These are phyloP conservation scores for Picathartes gymnocephalus DNA, from an alignment of 2,113 vertebrate species.

Conservation along the genomic window DNA sequence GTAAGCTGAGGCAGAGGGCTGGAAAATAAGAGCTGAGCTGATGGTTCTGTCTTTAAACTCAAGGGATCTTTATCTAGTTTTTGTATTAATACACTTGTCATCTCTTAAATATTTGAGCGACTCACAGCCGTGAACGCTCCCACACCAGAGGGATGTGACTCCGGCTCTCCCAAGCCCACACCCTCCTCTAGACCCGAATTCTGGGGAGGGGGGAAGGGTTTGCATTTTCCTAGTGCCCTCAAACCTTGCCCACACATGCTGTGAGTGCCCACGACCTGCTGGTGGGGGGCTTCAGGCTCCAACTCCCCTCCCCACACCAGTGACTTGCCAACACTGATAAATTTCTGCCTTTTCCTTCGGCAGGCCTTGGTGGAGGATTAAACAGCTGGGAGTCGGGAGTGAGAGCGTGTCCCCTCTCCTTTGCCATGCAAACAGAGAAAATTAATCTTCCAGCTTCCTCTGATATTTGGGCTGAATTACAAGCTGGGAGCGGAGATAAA, in stretches of 20 bases:
- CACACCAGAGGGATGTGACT: background rate
- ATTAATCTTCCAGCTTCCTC: conserved; percentile 70
- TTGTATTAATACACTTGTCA: conserved; percentile 30
- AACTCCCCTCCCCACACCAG: background rate
- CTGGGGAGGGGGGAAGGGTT: background rate
- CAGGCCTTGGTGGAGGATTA: conserved; percentile 23
- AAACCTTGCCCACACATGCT: rapidly evolving
- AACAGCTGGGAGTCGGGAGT: conserved; percentile 49
- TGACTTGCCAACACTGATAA: background rate
- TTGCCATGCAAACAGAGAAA: conserved; percentile 69
- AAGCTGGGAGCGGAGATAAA: conserved; percentile 74
- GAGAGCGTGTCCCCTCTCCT: conserved; percentile 13
- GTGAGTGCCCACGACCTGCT: background rate
- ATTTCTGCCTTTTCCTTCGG: background rate
- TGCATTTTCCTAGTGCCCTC: background rate
- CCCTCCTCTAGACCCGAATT: background rate
- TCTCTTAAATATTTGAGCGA: conserved; percentile 19
- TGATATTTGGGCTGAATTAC: conserved; percentile 72
- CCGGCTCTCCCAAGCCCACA: background rate
- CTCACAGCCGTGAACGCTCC: rapidly evolving
- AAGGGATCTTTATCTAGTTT: conserved; percentile 33
- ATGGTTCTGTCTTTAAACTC: conserved; percentile 39
- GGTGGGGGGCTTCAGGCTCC: rapidly evolving
- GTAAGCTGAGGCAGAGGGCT: background rate
- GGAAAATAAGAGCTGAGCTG: conserved; percentile 9